Conservation (phyloP, 2,113 vertebrate genomes). For the Tamias sibiricus region DNA sequence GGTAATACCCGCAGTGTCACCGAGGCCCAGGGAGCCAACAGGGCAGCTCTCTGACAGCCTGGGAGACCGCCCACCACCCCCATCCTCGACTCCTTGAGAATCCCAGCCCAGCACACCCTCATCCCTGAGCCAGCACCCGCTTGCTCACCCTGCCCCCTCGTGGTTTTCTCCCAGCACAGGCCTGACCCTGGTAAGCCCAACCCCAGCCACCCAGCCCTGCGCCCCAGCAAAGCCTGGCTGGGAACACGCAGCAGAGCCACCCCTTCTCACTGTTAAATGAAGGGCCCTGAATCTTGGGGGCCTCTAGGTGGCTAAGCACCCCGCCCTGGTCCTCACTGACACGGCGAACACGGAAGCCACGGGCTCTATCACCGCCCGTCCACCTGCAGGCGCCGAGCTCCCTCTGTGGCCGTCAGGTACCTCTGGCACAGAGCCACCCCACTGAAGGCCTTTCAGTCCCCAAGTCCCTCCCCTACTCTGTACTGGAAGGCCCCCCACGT, state of each 20-base stretch:
- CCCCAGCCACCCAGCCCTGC: not conserved
- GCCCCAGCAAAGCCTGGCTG: not conserved
- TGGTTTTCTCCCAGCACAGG: not conserved
- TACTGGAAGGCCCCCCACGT: too few relatives aligned
- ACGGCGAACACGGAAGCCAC: not conserved
- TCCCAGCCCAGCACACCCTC: too few relatives aligned
- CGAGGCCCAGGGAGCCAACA: not conserved
- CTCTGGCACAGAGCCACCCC: too few relatives aligned
- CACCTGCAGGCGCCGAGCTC: accelerated
- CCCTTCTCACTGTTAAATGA: not conserved
- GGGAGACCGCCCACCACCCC: not conserved
- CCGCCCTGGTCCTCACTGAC: not conserved
- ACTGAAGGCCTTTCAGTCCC: too few relatives aligned
- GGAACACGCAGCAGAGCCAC: not conserved
- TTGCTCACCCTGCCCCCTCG: not conserved
- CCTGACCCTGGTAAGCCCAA: not conserved
- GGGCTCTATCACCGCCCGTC: not conserved
- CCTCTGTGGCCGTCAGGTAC: not conserved
- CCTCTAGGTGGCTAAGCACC: not conserved
- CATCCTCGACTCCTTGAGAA: not conserved
- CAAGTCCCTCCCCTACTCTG: not conserved
- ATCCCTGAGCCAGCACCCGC: not conserved
- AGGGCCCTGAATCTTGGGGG: too few relatives aligned
- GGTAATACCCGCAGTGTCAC: too few relatives aligned
- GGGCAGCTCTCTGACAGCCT: not conserved